Evolutionary conservation across 2,113 vertebrate genomes (phyloP), one percentile per base, ranked within the genome.

Genomic region (Menura novaehollandiae): DNA sequence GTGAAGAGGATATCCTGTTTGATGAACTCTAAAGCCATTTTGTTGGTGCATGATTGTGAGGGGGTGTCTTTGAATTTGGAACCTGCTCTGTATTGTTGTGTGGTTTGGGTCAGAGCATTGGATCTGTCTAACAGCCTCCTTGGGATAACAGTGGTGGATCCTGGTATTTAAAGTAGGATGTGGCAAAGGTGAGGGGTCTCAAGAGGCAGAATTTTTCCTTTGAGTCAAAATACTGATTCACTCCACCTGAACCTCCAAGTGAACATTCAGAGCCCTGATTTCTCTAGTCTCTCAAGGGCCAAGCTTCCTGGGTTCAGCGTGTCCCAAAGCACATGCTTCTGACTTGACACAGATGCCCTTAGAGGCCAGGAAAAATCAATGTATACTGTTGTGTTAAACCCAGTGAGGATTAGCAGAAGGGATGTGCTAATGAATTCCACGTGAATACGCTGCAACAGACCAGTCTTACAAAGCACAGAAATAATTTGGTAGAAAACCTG

Each of bases 301-400:
- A 35, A 24, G 13, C 30, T 96, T 56, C 30, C 71, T 80, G 82
- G 46, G 79, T 67, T 90, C 79, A 74, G 44, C 72, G 28, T 80
- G 37, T 90, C 93, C 88, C 68, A 80, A 59, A 77, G 58, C 59
- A 66, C 75, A 23, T 80, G 60, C 51, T 88, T 89, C 67, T 77
- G 59, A 76, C 91, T 86, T 74, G 82, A 73, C 73, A 85, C 73
- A 91, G 69, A 62, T 81, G 41, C 89, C 95, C 76, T 89, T 51
- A 60, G 74, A 82, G 91, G 52, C 77, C 81, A 62, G 94, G 66
- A 64, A 92, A 95, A 96, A 91, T 87, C 80, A 52, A 11, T 91
- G 79, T 87, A 53, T 64, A 21, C 7, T 2, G 8, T 52, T 84
- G 60, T 56, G 44, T 59, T 91, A 93, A 94, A 89, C 47, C 73